phyloP scores from a whole-genome alignment of 2,888 invertebrate species.

The Odontocerum albicorne region DNA sequence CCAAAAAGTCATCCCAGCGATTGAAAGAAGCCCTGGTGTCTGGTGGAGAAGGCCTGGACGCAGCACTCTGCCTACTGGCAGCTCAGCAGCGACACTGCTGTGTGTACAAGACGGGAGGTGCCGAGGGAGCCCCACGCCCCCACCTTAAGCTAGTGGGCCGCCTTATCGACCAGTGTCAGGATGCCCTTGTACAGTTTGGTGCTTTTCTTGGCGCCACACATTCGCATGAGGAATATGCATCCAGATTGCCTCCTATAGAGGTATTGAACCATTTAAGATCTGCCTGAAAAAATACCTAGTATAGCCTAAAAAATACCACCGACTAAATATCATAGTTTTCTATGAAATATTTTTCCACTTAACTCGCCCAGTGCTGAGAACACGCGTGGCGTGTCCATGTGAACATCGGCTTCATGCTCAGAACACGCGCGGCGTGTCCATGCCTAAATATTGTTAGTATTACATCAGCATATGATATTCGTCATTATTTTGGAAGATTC shows the following conservation, averaged over 20 bases:
- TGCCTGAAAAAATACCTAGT: too few species aligned
- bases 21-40: conserved; percentile 94
- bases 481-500: too few species aligned
- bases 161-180: conserved; percentile 91
- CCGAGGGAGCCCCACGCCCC: conserved; percentile 71
- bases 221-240: conserved; percentile 92
- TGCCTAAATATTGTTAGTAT: too few species aligned
- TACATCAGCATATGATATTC: too few species aligned
- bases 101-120: conserved; percentile 77
- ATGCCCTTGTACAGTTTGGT: conserved; percentile 96
- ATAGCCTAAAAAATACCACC: too few species aligned
- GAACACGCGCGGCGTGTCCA: too few species aligned
- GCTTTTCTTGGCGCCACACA: conserved; percentile 93
- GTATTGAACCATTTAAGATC: too few species aligned
- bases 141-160: conserved; percentile 88
- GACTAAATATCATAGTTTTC: too few species aligned
- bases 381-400: too few species aligned
- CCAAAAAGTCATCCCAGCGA: conserved; percentile 91
- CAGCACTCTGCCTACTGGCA: conserved; percentile 89
- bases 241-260: conserved; percentile 80
- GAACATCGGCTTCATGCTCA: too few species aligned
- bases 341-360: too few species aligned
- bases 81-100: conserved; percentile 97
- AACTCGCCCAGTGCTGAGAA: too few species aligned
- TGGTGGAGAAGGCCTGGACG: conserved; percentile 78